These are phyloP conservation scores for Zaprionus inermis DNA, from an alignment of 1,140 invertebrate genomes.

Conservation along the genomic window DNA sequence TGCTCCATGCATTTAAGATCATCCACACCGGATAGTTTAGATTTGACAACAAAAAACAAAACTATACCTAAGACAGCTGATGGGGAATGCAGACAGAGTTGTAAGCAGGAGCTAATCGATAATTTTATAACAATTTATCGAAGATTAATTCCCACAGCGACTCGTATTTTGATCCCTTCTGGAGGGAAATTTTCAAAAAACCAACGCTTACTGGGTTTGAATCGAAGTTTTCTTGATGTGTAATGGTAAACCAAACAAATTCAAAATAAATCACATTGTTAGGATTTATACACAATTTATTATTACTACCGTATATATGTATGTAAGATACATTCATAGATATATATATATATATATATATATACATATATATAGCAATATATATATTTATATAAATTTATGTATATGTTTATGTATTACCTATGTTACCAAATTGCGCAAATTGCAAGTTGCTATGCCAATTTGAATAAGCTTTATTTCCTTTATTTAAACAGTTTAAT, in stretches of 20 bases:
- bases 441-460: slow-evolving; percentile 32
- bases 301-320: slow-evolving; percentile 35
- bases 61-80: slow-evolving; percentile 24
- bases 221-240: neutral
- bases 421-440: slow-evolving; percentile 36
- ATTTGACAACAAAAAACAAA: neutral
- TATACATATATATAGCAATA: slow-evolving; percentile 31
- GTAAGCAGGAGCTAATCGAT: neutral
- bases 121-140: neutral
- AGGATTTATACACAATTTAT: slow-evolving; percentile 51
- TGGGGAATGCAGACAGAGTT: neutral
- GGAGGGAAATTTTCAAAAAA: no score
- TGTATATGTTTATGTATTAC: slow-evolving; percentile 8
- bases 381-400: neutral
- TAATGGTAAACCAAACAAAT: no score
- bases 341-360: neutral
- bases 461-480: slow-evolving; percentile 35
- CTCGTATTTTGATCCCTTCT: no score
- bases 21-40: neutral
- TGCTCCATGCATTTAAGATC: slow-evolving; percentile 42
- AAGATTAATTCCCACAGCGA: neutral
- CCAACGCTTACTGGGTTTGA: neutral
- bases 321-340: neutral
- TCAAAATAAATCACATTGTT: slow-evolving; percentile 16
- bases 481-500: slow-evolving; percentile 35